These are phyloP conservation scores for Cliona cf. orientalis DNA, from an alignment of 37 sponge, comb jelly and placozoan species.

Conservation along the genomic window DNA sequence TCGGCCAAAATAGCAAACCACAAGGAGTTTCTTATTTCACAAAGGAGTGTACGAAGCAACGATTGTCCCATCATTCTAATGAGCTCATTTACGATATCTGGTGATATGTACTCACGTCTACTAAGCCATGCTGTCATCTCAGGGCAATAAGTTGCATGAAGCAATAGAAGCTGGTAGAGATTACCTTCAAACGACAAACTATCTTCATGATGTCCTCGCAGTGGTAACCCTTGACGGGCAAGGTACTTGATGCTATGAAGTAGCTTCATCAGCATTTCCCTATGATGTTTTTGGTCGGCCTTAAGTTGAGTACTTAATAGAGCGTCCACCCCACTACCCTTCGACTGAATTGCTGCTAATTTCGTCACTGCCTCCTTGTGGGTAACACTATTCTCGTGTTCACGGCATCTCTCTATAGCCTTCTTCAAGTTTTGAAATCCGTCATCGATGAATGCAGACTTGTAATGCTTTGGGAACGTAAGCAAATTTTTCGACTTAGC, in stretches of 20 bases:
- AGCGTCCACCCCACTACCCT: conserved; percentile 16
- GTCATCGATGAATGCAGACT: conserved; percentile 16
- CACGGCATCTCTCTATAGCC: conserved; percentile 34
- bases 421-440: conserved; percentile 54
- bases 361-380: conserved; percentile 21
- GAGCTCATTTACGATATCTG: conserved; percentile 48
- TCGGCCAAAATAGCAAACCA: conserved; percentile 41
- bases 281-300: conserved; percentile 7
- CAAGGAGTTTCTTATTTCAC: neutral
- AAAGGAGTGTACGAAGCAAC: conserved; percentile 15
- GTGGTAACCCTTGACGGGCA: conserved; percentile 43
- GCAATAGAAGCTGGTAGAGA: conserved; percentile 38
- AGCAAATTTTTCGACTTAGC: conserved; percentile 5
- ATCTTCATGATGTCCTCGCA: conserved; percentile 51
- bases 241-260: conserved; percentile 25
- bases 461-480: conserved; percentile 17
- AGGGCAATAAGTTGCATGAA: conserved; percentile 17
- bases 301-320: conserved; percentile 43
- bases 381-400: conserved; percentile 45
- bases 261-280: conserved; percentile 53
- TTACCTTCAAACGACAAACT: conserved; percentile 29
- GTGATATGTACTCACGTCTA: conserved; percentile 42
- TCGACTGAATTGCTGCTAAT: neutral
- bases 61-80: conserved; percentile 23
- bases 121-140: conserved; percentile 31